Evolutionary conservation across 2,113 vertebrate genomes (phyloP).

Genomic region (Trogon surrucura): DNA sequence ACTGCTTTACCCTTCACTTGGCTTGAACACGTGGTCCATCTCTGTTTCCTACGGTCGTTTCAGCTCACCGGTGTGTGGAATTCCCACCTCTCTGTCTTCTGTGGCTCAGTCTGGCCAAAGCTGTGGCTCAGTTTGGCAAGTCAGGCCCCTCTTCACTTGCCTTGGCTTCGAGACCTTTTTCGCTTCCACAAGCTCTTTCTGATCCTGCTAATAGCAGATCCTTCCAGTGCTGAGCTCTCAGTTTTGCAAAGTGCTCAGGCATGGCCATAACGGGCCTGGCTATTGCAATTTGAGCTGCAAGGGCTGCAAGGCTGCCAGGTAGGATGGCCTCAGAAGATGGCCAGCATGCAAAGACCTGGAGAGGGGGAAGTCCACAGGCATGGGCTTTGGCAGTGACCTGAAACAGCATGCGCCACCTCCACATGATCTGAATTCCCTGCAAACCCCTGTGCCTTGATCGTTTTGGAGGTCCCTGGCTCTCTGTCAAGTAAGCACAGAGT

Average conservation of each 20-base stretch:
- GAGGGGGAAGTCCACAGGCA: accelerated
- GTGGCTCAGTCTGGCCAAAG: neutral
- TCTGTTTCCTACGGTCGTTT: neutral
- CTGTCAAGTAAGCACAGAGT: neutral
- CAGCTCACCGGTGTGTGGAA: neutral
- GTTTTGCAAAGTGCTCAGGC: neutral
- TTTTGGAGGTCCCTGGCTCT: neutral
- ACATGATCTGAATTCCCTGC: neutral
- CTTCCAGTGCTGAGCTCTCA: neutral
- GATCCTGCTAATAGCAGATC: neutral
- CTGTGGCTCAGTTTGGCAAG: neutral
- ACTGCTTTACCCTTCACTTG: neutral
- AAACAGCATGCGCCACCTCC: neutral
- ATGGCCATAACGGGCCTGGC: neutral
- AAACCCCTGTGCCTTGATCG: neutral
- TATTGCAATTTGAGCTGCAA: neutral
- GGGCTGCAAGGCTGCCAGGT: neutral
- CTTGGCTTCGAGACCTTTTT: neutral
- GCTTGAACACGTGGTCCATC: neutral
- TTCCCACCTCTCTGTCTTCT: neutral
- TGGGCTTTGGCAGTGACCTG: neutral
- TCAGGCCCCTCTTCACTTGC: neutral
- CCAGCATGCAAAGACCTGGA: neutral
- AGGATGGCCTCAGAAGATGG: neutral
- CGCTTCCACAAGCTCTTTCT: neutral